phyloP scores from a whole-genome alignment of 2,797 vertebrate genomes.

The Phataginus tetradactyla region DNA sequence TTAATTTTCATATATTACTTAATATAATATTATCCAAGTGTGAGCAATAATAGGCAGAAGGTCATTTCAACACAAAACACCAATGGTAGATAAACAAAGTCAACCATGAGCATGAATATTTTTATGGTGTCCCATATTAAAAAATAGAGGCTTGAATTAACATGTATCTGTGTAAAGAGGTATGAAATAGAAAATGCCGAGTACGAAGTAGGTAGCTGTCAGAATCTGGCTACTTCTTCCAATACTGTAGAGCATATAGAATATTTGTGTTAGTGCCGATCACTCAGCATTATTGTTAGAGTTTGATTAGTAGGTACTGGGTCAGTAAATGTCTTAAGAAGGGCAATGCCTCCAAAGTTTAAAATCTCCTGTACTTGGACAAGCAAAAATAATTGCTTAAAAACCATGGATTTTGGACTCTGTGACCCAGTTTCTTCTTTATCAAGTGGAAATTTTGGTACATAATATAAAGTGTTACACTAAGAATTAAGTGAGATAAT shows the following conservation, averaged over 20 bases:
- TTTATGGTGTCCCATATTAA: neutral
- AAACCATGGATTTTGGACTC: neutral
- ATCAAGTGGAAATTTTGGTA: neutral
- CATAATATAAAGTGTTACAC: neutral
- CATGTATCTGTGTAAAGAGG: conserved; percentile 60
- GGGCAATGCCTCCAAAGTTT: neutral
- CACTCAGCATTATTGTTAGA: conserved; percentile 75
- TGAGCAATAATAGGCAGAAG: neutral
- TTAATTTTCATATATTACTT: neutral
- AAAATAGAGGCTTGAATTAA: conserved; percentile 23
- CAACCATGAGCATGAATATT: neutral
- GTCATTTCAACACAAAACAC: conserved; percentile 8
- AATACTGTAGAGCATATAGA: conserved; percentile 4
- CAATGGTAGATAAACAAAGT: neutral
- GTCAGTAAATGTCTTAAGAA: conserved; percentile 74
- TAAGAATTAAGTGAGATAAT: conserved; percentile 1
- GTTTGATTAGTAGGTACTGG: conserved; percentile 77
- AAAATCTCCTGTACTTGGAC: neutral
- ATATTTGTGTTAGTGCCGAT: conserved; percentile 76
- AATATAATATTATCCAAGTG: neutral
- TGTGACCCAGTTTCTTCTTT: neutral
- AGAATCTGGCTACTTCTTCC: conserved; percentile 64
- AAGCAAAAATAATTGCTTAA: neutral
- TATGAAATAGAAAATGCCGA: conserved; percentile 61
- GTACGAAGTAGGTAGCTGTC: conserved; percentile 64